phyloP scores from a whole-genome alignment of 23 tunicate genomes.

The Halocynthia roretzi region DNA sequence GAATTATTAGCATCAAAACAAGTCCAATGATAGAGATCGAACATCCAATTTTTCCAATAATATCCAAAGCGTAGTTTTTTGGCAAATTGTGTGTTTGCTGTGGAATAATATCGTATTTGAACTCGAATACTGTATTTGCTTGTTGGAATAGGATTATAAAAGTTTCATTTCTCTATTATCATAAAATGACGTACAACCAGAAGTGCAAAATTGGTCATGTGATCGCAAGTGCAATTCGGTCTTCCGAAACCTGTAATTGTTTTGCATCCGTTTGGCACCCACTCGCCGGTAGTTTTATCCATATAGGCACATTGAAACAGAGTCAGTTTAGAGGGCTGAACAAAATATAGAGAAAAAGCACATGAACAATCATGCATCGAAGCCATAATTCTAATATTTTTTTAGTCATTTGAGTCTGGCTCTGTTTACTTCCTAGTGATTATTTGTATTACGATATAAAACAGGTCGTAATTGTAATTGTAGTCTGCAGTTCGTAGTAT shows the following conservation, averaged over 20 bases:
- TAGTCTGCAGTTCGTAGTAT: too few species aligned
- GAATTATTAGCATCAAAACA: constrained; percentile 1
- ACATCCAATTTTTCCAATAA: background rate
- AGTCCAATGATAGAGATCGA: constrained; percentile 1
- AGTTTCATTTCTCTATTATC: too few species aligned
- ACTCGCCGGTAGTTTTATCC: background rate
- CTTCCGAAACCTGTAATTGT: background rate
- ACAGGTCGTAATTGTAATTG: too few species aligned
- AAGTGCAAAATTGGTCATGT: constrained; percentile 6
- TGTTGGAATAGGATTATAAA: too few species aligned
- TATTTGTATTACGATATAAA: too few species aligned
- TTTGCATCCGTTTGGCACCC: constrained; percentile 1
- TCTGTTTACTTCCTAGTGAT: too few species aligned
- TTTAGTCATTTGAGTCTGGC: too few species aligned
- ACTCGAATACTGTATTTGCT: too few species aligned
- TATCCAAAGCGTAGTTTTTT: background rate
- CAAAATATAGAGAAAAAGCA: too few species aligned
- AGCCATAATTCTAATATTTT: too few species aligned
- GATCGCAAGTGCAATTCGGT: constrained; percentile 7
- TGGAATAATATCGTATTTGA: background rate
- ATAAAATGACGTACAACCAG: background rate
- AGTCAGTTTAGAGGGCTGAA: background rate
- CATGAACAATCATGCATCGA: too few species aligned
- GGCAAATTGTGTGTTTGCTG: background rate
- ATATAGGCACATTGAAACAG: background rate